These are phyloP conservation scores for Tetropium fuscum DNA, from an alignment of 2,888 invertebrate species.

Conservation along the genomic window DNA sequence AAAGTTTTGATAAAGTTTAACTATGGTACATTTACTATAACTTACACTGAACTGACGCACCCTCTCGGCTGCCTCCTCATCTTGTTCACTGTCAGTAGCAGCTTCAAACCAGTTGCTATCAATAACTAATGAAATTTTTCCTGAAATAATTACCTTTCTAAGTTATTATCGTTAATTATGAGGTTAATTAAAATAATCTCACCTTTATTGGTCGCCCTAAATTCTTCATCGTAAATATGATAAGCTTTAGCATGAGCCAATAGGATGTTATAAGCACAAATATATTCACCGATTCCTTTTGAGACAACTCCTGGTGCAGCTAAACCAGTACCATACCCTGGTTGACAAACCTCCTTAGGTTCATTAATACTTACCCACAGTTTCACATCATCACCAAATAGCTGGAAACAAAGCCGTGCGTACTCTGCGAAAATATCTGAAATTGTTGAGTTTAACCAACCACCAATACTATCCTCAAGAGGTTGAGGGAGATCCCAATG, in stretches of 20 bases:
- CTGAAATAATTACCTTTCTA: too few relatives aligned
- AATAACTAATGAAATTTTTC: too few relatives aligned
- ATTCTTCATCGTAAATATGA: constrained; percentile 67
- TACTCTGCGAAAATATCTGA: constrained; percentile 2
- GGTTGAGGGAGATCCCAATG: constrained; percentile 39
- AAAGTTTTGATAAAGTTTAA: too few relatives aligned
- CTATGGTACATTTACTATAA: too few relatives aligned
- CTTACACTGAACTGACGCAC: too few relatives aligned
- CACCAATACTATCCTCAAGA: not conserved
- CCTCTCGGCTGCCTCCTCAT: too few relatives aligned
- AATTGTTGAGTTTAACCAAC: not conserved
- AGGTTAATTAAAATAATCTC: too few relatives aligned
- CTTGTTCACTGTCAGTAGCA: too few relatives aligned
- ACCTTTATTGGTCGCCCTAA: constrained; percentile 57
- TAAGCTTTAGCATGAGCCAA: constrained; percentile 65
- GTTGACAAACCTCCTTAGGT: constrained; percentile 36
- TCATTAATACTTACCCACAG: constrained; percentile 45
- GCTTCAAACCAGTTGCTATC: too few relatives aligned
- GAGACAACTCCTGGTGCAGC: constrained; percentile 11
- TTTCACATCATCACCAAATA: constrained; percentile 37
- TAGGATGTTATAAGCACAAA: constrained; percentile 67
- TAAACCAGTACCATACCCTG: constrained; percentile 26
- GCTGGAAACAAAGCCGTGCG: not conserved
- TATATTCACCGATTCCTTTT: constrained; percentile 69
- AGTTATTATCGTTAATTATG: too few relatives aligned